Base-by-base conservation (phyloP, 2,888 invertebrate genomes). In the Netelia virgata region DNA sequence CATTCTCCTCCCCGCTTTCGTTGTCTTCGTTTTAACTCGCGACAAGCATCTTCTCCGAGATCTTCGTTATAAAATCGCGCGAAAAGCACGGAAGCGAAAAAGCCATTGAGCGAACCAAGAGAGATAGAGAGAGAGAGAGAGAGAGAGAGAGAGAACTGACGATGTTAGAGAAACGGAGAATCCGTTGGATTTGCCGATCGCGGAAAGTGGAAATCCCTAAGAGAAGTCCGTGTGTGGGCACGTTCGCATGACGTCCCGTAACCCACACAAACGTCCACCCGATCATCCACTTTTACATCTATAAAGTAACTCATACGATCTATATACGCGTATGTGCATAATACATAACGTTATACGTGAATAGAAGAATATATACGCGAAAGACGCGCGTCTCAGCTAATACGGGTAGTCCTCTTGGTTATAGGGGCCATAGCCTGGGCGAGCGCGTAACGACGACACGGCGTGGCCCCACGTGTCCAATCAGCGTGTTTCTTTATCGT, bases 401-500 rank as follows among this genome's bases (percentile, higher is more conserved):
- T 84, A 87, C 82, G 78, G 74, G 85, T 70, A 63, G 64, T 73
- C 57, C 20, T 10, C 79, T 23, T 74, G 81, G 84, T 81, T 82
- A 36, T 36, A 81, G 79, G 79, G 86, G 75, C 61, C 78, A 36
- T 36, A 36, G 36, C 75, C 66, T 70, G 69, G 57, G 78, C 81
- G 86, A 83, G 89, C 88, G 89, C 87, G 88, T 89, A 89, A 90
- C 88, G 89, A 88, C 89, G 78, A 84, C 81, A 77, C 87, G 89
- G 90, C 89, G 87, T 89, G 88, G 82, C 89, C 88, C 90, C 90
- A 90, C 90, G 91, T 91, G 91, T 92, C 90, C 92, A 91, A 92
- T 92, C 92, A 91, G 90, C 90, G 90, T 90, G 91, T 91, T 91
- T 90, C 91, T 91, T 90, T 87, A 89, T 84, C 89, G 89, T 87